Evolutionary conservation across 2,113 vertebrate species (phyloP).

Genomic region (Alligator mississippiensis): DNA sequence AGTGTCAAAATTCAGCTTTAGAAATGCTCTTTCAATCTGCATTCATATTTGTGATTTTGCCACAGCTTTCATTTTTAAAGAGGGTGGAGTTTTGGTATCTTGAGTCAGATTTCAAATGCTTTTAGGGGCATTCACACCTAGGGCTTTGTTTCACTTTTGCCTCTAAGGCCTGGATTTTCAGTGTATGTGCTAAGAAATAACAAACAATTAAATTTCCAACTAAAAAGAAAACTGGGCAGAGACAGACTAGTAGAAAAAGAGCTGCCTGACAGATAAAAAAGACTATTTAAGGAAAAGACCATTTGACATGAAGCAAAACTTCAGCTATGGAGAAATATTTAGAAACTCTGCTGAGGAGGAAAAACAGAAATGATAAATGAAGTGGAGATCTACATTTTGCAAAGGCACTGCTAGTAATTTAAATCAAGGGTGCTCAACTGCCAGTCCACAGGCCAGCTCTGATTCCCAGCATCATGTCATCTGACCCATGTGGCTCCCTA

Average conservation of each 20-base stretch:
- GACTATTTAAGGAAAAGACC: too few relatives aligned
- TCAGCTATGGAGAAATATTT: background rate
- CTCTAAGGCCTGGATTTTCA: accelerated
- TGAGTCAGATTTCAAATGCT: background rate
- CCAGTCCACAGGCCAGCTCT: too few relatives aligned
- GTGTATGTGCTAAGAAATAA: background rate
- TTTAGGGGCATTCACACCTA: accelerated
- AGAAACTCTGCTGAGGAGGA: background rate
- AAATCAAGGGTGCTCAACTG: background rate
- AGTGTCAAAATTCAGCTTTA: background rate
- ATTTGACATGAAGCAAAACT: background rate
- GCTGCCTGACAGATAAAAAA: accelerated
- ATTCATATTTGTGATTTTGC: background rate
- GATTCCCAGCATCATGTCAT: too few relatives aligned
- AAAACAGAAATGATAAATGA: background rate
- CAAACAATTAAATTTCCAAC: background rate
- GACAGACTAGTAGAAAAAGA: background rate
- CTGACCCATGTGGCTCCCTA: too few relatives aligned
- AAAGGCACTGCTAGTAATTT: background rate
- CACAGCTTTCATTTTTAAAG: background rate
- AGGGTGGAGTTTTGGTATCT: background rate
- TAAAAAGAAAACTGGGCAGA: accelerated
- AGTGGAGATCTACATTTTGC: background rate
- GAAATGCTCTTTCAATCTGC: background rate
- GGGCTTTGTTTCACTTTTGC: background rate